Evolutionary conservation across 1,140 invertebrate genomes (phyloP), one percentile per base, ranked within the genome.

Genomic region (Cotesia glomerata): DNA sequence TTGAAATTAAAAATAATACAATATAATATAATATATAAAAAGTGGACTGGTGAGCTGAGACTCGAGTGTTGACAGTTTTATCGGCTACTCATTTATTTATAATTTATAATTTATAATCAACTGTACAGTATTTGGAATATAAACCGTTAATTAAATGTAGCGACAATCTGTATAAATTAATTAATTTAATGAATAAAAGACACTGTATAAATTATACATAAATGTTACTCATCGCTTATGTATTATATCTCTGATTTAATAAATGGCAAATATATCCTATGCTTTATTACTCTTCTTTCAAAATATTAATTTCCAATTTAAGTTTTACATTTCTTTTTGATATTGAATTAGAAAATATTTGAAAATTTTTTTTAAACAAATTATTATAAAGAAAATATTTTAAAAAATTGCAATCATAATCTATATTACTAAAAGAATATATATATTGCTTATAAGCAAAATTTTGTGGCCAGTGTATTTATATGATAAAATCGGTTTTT

Each of bases 201-300:
- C 83, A 87, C 83, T 87, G 85, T 87, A 87, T 85, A 87, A 87
- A 87, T 85, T 86, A 87, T 87, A 87, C 82, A 87, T 87, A 87
- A 82, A 80, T 86, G 83, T 86, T 86, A 86, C 81, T 83, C 85
- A 85, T 83, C 80, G 83, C 85, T 87, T 87, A 83, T 86, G 84
- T 87, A 86, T 83, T 84, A 87, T 87, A 87, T 84, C 81, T 85
- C 81, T 81, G 81, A 85, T 86, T 84, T 81, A 87, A 87, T 86
- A 87, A 86, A 87, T 86, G 85, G 83, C 83, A 82, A 83, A 83
- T 82, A 82, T 87, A 83, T 74, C 72, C 69, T 61, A 39, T 49
- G 8, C 9, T 63, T 58, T 58, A 9, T 54, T 26, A 66, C 49
- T 39, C n/a, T 35, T 61, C 63, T 5, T 4, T 34, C 35, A 71